Base-by-base conservation (phyloP, 2,797 vertebrate species). In the Sarcophilus harrisii region DNA sequence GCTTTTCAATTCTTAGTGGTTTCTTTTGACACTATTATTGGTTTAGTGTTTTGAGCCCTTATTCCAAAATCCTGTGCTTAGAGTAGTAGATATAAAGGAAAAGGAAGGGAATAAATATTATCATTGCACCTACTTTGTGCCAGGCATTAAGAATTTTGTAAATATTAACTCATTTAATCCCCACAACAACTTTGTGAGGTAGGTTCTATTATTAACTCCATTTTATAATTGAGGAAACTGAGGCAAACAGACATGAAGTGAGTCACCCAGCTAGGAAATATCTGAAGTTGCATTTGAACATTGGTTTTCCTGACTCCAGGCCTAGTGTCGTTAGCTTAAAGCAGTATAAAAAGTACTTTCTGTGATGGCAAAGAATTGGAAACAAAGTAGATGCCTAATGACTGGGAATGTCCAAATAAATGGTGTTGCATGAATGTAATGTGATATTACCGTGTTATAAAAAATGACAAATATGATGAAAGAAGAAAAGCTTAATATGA, bases 1-100 rank as follows among this genome's bases (percentile, higher is more conserved):
- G 58, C 57, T 96, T 95, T 57, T 95, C 3, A 52, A 6, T 95
- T 96, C 30, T 62, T 87, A 30, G 90, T 94, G 81, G 10, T 58
- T 73, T 92, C 27, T 93, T 49, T 91, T 90, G 49, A 91, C 58
- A 62, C 11, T 55, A 45, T 3, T 58, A 0, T 62, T 66, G 66
- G 14, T 21, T 52, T 45, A 91, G 93, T 92, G 16, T 73, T 96
- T 89, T 87, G 27, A 87, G 3, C 21, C 73, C 73, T 81, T 27
- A 49, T 87, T 87, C 21, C 21, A 45, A 49, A 49, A 87, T 87
- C 38, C 8, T 87, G 21, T 45, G 18, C 38, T 38, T n/a, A 66
- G 62, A 66, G 14, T 66, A n/a, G 32, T 73, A 24, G 18, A 73
- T 87, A 49, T 45, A 87, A 45, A 87, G 9, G 38, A 9, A 8